Conservation (phyloP, 2,888 invertebrate genomes). For the Melikaiella ostensackeni region DNA sequence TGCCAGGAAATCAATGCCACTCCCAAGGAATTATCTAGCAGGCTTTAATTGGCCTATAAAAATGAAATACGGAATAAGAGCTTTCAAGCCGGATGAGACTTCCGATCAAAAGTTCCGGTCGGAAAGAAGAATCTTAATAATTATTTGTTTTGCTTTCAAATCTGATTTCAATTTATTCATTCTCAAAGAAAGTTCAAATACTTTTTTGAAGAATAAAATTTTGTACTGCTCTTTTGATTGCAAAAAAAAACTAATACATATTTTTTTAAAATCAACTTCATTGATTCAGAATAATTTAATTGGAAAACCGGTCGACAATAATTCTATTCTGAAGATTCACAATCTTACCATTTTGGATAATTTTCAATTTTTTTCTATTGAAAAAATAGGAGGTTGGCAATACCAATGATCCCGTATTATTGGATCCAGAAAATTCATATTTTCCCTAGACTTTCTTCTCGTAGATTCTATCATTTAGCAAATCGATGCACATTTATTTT, state of each 20-base stretch:
- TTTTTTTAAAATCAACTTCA: not conserved
- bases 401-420: not conserved
- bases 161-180: not conserved
- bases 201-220: no score
- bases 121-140: not conserved
- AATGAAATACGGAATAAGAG: conserved; percentile 44
- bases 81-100: conserved; percentile 25
- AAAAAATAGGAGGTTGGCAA: not conserved
- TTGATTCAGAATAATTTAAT: not conserved
- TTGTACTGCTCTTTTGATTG: no score
- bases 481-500: conserved; percentile 31
- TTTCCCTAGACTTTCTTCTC: not conserved
- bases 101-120: not conserved
- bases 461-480: conserved; percentile 13
- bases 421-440: not conserved
- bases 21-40: conserved; percentile 55
- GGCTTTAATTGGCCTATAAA: conserved; percentile 48
- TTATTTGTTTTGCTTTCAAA: not conserved
- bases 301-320: no score
- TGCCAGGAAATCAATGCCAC: conserved; percentile 64
- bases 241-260: no score
- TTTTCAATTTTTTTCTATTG: no score
- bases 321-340: no score
- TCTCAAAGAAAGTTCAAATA: no score
- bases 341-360: no score